Evolutionary conservation across 2,888 invertebrate species (phyloP).

Genomic region (Cryptocephalus primarius): DNA sequence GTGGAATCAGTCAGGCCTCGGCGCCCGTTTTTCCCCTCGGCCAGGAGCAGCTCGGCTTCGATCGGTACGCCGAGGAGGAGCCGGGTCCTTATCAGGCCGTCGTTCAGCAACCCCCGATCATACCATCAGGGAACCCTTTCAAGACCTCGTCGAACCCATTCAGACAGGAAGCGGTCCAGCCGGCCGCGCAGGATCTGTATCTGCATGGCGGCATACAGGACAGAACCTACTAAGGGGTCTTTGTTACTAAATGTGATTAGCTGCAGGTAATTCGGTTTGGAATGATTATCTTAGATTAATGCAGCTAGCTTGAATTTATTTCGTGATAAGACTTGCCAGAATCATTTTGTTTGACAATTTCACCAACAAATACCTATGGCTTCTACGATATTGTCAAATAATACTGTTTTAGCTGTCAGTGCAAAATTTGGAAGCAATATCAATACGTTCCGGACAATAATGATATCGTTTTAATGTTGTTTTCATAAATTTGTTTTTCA

Average conservation of each 20-base stretch:
- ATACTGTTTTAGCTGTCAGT: too few relatives aligned
- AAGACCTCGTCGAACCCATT: conserved; percentile 30
- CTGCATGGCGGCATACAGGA: conserved; percentile 43
- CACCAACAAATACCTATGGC: too few relatives aligned
- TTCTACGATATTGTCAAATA: too few relatives aligned
- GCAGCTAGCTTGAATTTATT: too few relatives aligned
- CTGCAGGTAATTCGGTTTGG: not conserved
- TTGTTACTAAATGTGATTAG: not conserved
- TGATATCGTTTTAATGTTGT: too few relatives aligned
- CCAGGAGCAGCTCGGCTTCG: not conserved
- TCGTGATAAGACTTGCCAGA: too few relatives aligned
- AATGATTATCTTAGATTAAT: too few relatives aligned
- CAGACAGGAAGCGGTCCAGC: conserved; percentile 47
- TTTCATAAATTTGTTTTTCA: too few relatives aligned
- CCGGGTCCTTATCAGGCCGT: not conserved
- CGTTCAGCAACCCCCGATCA: conserved; percentile 14
- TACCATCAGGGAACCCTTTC: conserved; percentile 26
- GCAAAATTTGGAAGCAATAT: too few relatives aligned
- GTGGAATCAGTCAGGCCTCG: conserved; percentile 9
- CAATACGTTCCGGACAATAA: too few relatives aligned
- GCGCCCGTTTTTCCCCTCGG: not conserved
- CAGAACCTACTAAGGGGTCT: conserved; percentile 33
- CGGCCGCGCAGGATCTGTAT: conserved; percentile 44
- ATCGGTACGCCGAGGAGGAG: not conserved
- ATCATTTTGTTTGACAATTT: too few relatives aligned